A percentile compares a stretch with the other conserved stretches of the same genome.
Conservation (phyloP, 2,888 invertebrate genomes). For the Eristalis intricaria region DNA sequence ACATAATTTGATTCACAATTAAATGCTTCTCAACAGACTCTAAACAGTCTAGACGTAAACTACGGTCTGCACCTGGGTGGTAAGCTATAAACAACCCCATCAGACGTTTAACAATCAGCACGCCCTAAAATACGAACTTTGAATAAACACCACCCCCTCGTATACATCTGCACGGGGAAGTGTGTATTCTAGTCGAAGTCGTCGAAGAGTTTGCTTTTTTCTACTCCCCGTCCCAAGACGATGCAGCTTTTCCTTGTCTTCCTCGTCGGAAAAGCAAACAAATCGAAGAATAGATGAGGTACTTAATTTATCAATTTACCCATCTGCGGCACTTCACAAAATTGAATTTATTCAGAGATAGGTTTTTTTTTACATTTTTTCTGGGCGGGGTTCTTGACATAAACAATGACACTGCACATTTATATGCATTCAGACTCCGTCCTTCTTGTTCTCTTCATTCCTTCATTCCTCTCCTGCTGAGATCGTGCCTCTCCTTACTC, state of each 20-base stretch:
- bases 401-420: slow-evolving; percentile 50
- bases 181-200: background rate
- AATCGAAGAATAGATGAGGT: background rate
- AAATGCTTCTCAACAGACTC: background rate
- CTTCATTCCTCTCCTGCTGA: background rate
- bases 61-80: background rate
- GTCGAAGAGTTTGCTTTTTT: background rate
- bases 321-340: slow-evolving; percentile 8
- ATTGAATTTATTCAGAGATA: slow-evolving; percentile 23
- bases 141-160: background rate
- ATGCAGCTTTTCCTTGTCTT: background rate
- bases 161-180: background rate
- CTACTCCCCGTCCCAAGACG: background rate
- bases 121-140: background rate
- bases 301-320: background rate
- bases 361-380: background rate
- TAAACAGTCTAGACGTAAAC: background rate
- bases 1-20: background rate
- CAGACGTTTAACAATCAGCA: background rate
- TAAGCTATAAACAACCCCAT: background rate
- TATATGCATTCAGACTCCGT: slow-evolving; percentile 1
- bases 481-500: background rate
- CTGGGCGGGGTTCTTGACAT: slow-evolving; percentile 64
- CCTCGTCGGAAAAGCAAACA: background rate
- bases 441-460: background rate